Conservation (phyloP, 2,888 invertebrate genomes). For the Eupeodes luniger region DNA sequence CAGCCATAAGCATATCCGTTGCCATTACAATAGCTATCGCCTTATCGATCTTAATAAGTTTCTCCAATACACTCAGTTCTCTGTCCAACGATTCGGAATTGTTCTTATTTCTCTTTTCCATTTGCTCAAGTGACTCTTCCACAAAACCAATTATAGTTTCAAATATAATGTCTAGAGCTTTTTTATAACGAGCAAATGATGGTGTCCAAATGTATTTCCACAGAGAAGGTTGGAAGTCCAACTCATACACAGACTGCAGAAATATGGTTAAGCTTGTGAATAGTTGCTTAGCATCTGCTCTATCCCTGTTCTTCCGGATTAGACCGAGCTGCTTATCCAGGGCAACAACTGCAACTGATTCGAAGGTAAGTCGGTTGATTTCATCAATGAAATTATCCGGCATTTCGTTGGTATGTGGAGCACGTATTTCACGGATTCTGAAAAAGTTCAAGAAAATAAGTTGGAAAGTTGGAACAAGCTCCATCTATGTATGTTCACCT, state of each 20-base stretch:
- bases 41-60: constrained; percentile 86
- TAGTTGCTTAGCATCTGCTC: constrained; percentile 75
- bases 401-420: constrained; percentile 81
- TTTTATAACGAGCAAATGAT: constrained; percentile 78
- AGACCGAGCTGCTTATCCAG: constrained; percentile 82
- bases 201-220: constrained; percentile 81
- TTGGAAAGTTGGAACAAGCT: too few relatives aligned
- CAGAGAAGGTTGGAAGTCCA: constrained; percentile 80
- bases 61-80: constrained; percentile 87
- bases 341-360: constrained; percentile 85
- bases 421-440: constrained; percentile 81
- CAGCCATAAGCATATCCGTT: constrained; percentile 89
- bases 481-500: constrained; percentile 77
- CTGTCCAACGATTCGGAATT: constrained; percentile 80
- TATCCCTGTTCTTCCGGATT: constrained; percentile 78
- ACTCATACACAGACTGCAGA: constrained; percentile 72
- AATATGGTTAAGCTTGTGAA: constrained; percentile 76
- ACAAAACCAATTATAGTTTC: constrained; percentile 79
- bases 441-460: not conserved
- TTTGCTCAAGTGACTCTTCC: constrained; percentile 80
- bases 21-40: constrained; percentile 88
- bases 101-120: constrained; percentile 77
- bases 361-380: constrained; percentile 86
- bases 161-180: constrained; percentile 77
- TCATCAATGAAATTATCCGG: constrained; percentile 84